Evolutionary conservation across 2,888 invertebrate species (phyloP).

Genomic region (Coleophora flavipennella): DNA sequence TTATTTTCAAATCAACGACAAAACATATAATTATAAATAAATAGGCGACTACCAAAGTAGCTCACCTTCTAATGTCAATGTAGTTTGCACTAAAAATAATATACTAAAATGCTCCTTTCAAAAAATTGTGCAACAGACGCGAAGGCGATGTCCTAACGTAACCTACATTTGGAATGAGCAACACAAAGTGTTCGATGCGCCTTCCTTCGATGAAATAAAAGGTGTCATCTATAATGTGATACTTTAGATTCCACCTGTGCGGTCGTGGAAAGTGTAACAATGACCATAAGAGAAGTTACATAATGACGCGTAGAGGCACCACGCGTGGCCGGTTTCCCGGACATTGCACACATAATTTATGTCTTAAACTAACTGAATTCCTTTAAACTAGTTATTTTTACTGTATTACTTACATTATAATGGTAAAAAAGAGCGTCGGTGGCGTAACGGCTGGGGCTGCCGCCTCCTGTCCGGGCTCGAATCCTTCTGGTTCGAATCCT

Average conservation of each 20-base stretch:
- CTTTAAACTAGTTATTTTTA: too few relatives aligned
- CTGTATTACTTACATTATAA: too few relatives aligned
- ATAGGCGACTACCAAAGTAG: too few relatives aligned
- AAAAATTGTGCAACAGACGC: constrained; percentile 9
- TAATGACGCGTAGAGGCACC: neutral
- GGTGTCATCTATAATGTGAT: neutral
- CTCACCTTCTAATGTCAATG: too few relatives aligned
- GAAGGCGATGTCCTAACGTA: constrained; percentile 16
- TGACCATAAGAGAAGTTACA: neutral
- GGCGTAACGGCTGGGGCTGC: too few relatives aligned
- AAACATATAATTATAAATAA: neutral
- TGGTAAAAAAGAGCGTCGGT: too few relatives aligned
- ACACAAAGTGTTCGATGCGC: neutral
- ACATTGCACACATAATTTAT: neutral
- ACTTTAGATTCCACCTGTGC: neutral
- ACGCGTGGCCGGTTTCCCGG: neutral
- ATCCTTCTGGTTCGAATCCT: too few relatives aligned
- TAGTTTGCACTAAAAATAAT: neutral
- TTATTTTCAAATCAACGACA: too few relatives aligned
- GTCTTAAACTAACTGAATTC: too few relatives aligned
- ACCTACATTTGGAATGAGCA: constrained; percentile 23
- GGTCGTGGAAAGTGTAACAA: constrained; percentile 1
- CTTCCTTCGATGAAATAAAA: neutral
- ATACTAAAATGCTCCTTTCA: constrained; percentile 10
- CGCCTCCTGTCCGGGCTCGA: too few relatives aligned